Evolutionary conservation across 23 tunicate genomes (phyloP).

Genomic region (Styela clava): DNA sequence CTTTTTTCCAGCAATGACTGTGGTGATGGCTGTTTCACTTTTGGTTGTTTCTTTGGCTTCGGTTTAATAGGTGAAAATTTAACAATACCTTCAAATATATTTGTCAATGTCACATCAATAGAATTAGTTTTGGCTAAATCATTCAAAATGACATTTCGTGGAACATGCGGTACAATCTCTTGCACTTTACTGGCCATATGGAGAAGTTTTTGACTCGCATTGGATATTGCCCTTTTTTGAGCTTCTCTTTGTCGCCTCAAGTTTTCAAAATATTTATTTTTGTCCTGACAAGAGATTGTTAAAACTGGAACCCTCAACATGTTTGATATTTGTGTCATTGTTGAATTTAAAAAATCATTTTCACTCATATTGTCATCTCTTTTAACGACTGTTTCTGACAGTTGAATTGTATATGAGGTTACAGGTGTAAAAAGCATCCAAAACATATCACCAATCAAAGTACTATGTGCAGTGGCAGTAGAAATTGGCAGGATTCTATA

Average conservation of each 20-base stretch:
- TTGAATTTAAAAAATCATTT: not conserved
- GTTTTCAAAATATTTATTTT: not conserved
- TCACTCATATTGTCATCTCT: not conserved
- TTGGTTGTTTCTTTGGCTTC: no score
- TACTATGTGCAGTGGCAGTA: not conserved
- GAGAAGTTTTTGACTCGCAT: not conserved
- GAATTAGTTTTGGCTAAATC: constrained; percentile 14
- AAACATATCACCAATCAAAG: constrained; percentile 2
- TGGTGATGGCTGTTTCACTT: no score
- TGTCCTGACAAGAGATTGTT: not conserved
- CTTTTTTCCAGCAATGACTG: not conserved
- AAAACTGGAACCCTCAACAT: not conserved
- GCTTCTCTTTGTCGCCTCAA: not conserved
- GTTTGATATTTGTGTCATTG: not conserved
- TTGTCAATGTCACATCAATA: constrained; percentile 24
- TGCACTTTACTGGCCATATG: constrained; percentile 17
- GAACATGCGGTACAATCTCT: constrained; percentile 29
- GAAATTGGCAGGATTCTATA: constrained; percentile 8
- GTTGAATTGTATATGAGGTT: not conserved
- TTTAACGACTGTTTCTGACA: not conserved
- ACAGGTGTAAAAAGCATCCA: constrained; percentile 23
- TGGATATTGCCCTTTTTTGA: not conserved
- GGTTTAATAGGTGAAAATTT: constrained; percentile 4
- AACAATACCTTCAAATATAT: constrained; percentile 31
- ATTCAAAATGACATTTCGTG: constrained; percentile 13